These are phyloP conservation scores for Athetis lepigone DNA, from an alignment of 2,888 invertebrate genomes.

Conservation along the genomic window DNA sequence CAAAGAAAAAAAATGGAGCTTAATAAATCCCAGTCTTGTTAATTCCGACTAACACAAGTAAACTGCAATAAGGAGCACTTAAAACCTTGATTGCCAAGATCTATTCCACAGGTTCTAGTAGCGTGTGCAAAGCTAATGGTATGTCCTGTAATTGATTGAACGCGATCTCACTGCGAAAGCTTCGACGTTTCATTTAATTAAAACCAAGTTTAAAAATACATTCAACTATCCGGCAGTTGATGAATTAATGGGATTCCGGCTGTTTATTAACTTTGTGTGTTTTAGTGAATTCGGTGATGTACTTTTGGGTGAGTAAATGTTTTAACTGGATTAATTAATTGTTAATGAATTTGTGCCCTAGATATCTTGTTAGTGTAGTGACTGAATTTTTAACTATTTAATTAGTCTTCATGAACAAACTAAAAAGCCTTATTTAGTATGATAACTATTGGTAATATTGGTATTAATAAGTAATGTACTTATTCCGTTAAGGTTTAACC, in stretches of 20 bases:
- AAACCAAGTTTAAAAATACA: conserved; percentile 64
- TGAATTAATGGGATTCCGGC: conserved; percentile 26
- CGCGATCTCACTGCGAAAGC: conserved; percentile 58
- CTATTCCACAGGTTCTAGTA: conserved; percentile 38
- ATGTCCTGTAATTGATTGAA: conserved; percentile 65
- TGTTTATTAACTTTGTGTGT: conserved; percentile 38
- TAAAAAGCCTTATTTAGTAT: too few species aligned
- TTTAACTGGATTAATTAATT: conserved; percentile 10
- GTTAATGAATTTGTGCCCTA: too few species aligned
- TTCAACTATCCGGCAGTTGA: conserved; percentile 48
- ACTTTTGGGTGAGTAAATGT: conserved; percentile 16
- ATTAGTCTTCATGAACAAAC: too few species aligned
- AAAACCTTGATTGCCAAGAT: conserved; percentile 43
- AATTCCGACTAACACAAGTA: conserved; percentile 2
- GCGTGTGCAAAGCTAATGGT: conserved; percentile 57
- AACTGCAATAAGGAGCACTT: conserved; percentile 28
- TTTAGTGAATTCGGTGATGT: conserved; percentile 18
- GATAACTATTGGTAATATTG: too few species aligned
- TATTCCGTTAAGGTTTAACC: too few species aligned
- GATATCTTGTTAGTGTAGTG: too few species aligned
- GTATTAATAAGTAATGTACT: too few species aligned
- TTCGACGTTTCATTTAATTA: conserved; percentile 65
- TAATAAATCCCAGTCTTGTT: conserved; percentile 15
- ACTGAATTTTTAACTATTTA: too few species aligned
- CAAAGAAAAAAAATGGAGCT: background rate